Evolutionary conservation across 2,113 vertebrate genomes (phyloP).

Genomic region (rabbit (Oryctolagus cuniculus)): DNA sequence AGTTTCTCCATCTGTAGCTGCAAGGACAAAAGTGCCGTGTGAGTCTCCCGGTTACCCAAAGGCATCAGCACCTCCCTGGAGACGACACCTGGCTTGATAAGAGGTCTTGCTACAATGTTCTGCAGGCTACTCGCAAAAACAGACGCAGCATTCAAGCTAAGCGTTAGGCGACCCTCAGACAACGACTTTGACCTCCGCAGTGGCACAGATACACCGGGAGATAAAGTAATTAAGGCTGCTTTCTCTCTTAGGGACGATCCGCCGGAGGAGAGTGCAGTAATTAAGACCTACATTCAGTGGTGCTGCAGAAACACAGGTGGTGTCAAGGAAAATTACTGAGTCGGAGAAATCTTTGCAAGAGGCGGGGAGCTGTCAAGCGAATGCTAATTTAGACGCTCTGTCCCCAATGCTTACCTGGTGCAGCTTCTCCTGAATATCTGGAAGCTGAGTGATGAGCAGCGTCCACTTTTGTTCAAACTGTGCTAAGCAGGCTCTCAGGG

Average conservation of each 20-base stretch:
- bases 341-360: constrained; percentile 71
- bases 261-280: constrained; percentile 69
- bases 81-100: constrained; percentile 78
- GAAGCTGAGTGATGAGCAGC: constrained; percentile 87
- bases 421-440: constrained; percentile 90
- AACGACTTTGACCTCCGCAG: constrained; percentile 71
- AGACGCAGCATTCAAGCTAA: constrained; percentile 57
- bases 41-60: constrained; percentile 71
- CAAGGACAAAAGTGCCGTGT: constrained; percentile 77
- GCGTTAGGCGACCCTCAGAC: constrained; percentile 64
- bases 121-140: constrained; percentile 69
- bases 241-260: constrained; percentile 68
- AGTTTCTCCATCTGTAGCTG: constrained; percentile 93
- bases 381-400: constrained; percentile 54
- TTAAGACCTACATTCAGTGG: constrained; percentile 75
- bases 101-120: constrained; percentile 80
- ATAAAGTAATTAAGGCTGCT: constrained; percentile 83
- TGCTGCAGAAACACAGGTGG: constrained; percentile 47
- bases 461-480: constrained; percentile 92
- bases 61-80: constrained; percentile 64
- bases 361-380: constrained; percentile 59
- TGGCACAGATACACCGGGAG: constrained; percentile 65
- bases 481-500: constrained; percentile 86
- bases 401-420: constrained; percentile 89
- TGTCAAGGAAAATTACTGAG: constrained; percentile 70